phyloP scores from a whole-genome alignment of 2,113 vertebrate species.

The Dicrurus megarhynchus region DNA sequence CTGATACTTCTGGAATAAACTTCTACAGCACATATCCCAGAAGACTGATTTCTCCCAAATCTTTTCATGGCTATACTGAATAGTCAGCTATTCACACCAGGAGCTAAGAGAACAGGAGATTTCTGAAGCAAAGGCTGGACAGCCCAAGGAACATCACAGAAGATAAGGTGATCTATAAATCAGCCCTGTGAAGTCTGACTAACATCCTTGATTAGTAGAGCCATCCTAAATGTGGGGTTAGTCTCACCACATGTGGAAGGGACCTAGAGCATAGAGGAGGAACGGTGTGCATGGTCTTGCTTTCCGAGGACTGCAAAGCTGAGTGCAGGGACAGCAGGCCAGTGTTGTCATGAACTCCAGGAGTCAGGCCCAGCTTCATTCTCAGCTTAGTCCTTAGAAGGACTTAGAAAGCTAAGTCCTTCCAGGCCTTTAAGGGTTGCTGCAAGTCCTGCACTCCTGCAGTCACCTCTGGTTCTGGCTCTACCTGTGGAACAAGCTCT shows the following conservation, averaged over 20 bases:
- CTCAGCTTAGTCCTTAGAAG: too few relatives aligned
- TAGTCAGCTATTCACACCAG: not conserved
- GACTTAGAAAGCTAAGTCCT: not conserved
- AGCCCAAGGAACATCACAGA: not conserved
- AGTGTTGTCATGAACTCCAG: not conserved
- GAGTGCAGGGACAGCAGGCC: rapidly evolving
- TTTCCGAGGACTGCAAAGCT: not conserved
- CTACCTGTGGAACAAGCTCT: not conserved
- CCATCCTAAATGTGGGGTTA: not conserved
- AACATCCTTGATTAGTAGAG: not conserved
- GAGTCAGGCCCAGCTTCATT: not conserved
- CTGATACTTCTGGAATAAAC: not conserved
- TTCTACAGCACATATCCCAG: not conserved
- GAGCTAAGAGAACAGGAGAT: not conserved
- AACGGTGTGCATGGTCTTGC: too few relatives aligned
- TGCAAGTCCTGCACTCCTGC: not conserved
- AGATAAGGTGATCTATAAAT: not conserved
- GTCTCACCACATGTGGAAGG: not conserved
- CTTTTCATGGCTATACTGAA: not conserved
- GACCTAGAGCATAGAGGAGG: not conserved
- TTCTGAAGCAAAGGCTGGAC: not conserved
- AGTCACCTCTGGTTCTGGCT: not conserved
- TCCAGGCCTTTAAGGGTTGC: not conserved
- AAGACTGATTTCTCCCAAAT: not conserved
- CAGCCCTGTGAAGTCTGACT: not conserved